Evolutionary conservation across 1,140 invertebrate species (phyloP).

Genomic region (Popillia japonica): DNA sequence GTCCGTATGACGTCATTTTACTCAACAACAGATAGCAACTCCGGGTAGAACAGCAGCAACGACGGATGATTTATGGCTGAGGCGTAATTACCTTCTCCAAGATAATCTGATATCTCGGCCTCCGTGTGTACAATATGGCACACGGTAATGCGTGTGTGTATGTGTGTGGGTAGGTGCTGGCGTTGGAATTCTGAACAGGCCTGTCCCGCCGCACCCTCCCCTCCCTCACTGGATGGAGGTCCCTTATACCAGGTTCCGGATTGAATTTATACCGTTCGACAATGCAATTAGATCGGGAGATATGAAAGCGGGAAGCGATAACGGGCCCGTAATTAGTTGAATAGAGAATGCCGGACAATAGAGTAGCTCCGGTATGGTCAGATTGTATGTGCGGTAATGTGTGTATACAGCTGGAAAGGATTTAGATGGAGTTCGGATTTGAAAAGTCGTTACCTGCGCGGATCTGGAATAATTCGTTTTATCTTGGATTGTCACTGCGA

Average conservation of each 20-base stretch:
- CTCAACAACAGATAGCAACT: neutral
- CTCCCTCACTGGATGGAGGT: neutral
- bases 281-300: slow-evolving; percentile 21
- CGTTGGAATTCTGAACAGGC: neutral
- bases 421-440: too few species aligned
- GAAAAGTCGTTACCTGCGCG: too few species aligned
- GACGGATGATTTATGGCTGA: neutral
- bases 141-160: slow-evolving; percentile 13
- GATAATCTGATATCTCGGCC: slow-evolving; percentile 5
- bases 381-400: neutral
- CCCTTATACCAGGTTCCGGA: neutral
- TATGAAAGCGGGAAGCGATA: neutral
- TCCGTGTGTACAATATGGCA: slow-evolving; percentile 18
- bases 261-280: slow-evolving; percentile 15
- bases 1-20: neutral
- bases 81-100: slow-evolving; percentile 5
- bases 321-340: neutral
- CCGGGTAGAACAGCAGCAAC: neutral
- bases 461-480: too few species aligned
- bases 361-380: neutral
- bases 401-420: too few species aligned
- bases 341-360: neutral
- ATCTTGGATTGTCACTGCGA: too few species aligned
- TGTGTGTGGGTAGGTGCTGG: neutral
- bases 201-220: neutral